These are phyloP conservation scores for Cerastoderma edule DNA, from an alignment of 2,888 invertebrate genomes.

Conservation along the genomic window DNA sequence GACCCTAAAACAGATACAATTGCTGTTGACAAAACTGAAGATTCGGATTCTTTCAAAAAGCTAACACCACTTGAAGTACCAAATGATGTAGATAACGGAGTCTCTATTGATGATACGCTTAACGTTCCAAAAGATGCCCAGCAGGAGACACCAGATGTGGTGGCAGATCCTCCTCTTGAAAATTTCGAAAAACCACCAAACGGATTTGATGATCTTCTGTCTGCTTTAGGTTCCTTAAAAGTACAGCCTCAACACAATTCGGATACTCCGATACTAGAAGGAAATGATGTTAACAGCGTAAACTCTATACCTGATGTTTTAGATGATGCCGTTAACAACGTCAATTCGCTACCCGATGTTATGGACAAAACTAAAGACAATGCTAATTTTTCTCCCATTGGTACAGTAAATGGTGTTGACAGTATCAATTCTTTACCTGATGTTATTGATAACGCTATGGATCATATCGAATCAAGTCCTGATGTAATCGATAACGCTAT, in stretches of 20 bases:
- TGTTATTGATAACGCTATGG: no score
- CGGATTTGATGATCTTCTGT: no score
- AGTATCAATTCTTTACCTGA: no score
- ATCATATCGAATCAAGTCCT: no score
- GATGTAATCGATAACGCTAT: conserved; percentile 4
- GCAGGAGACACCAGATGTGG: no score
- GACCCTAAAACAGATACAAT: background rate
- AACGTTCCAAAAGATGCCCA: background rate
- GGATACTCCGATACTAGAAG: no score
- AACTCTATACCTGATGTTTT: background rate
- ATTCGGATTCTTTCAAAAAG: background rate
- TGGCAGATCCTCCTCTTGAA: no score
- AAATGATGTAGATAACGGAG: no score
- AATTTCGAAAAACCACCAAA: no score
- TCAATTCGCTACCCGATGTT: background rate
- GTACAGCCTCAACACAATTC: no score
- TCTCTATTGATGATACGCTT: background rate
- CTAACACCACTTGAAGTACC: no score
- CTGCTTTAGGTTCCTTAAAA: no score
- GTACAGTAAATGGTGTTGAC: background rate
- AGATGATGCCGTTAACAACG: background rate
- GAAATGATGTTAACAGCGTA: background rate
- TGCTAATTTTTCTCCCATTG: background rate
- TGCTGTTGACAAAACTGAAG: background rate
- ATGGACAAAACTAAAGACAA: background rate